Base-by-base conservation (phyloP, 2,113 vertebrate species). In the Bungarus multicinctus region DNA sequence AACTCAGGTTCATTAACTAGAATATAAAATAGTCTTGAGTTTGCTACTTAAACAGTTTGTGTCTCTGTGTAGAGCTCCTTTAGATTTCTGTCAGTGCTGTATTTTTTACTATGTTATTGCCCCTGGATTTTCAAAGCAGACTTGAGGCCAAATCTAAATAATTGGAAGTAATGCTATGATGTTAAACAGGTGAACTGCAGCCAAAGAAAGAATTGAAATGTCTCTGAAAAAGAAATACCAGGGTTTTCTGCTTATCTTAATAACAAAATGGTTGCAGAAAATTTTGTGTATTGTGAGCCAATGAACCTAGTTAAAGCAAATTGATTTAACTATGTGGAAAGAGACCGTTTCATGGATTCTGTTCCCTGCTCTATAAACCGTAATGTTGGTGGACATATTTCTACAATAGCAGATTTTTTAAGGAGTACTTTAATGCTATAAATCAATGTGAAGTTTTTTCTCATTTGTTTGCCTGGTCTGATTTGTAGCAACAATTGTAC, bases 401-500 rank as follows among this genome's bases (percentile, higher is more conserved):
- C n/a, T 74, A 58, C 27, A 64, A 69, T 54, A 53, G 54, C 34
- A 55, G 4, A 25, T 27, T 3, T 55, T n/a, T 39, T n/a, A 45
- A 34, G 27, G 27, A 34, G 30, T 34, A 18, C 5, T 69, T 69
- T 85, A 55, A 89, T 85, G 69, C 39, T 50, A 16, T 43, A 90
- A 52, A 10, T 43, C 9, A 57, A 34, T 5, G 18, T 93, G 91
- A 93, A 94, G 74, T 95, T 7, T 4, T 55, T 96, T 14, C 95
- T 97, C 97, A 98, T 97, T 96, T 86, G 94, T 97, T 97, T 0
- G 92, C 60, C 95, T 96, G 98, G 96, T 94, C 94, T 97, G 94
- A 95, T 97, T 98, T 98, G 53, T 93, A 99, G 99, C 99, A 99
- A 98, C 99, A 99, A 96, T 98, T 99, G 96, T 99, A 99, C 91